These are phyloP conservation scores for Eupelmus urozonus DNA, from an alignment of 2,888 invertebrate genomes.

Conservation along the genomic window DNA sequence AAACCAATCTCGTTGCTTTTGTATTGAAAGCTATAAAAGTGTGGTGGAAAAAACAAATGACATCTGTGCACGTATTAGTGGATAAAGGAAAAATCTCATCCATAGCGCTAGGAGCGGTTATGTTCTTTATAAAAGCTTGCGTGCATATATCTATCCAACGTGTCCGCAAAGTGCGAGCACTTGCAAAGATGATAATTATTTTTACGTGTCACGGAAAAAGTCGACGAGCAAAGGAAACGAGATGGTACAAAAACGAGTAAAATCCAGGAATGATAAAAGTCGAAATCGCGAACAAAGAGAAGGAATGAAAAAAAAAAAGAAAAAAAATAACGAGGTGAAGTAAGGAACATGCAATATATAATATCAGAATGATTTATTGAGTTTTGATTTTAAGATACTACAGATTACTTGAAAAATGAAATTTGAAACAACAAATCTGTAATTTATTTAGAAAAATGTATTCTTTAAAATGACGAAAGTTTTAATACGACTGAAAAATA, in stretches of 20 bases:
- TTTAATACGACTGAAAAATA: too few relatives aligned
- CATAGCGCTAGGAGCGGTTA: too few relatives aligned
- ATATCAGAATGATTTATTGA: too few relatives aligned
- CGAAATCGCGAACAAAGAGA: too few relatives aligned
- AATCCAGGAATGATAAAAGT: not conserved
- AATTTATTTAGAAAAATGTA: too few relatives aligned
- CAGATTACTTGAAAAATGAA: not conserved
- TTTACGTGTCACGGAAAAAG: constrained; percentile 57
- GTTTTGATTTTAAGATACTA: not conserved
- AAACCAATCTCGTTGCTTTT: not conserved
- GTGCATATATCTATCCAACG: not conserved
- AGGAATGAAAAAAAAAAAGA: too few relatives aligned
- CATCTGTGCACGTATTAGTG: too few relatives aligned
- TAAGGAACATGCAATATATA: too few relatives aligned
- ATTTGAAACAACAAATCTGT: too few relatives aligned
- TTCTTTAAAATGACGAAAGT: too few relatives aligned
- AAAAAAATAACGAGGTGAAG: too few relatives aligned
- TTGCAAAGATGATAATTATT: constrained; percentile 65
- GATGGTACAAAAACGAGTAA: not conserved
- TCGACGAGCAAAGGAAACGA: constrained; percentile 23
- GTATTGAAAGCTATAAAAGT: constrained; percentile 7
- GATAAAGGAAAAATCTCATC: not conserved
- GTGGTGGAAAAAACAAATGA: too few relatives aligned
- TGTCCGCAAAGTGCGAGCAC: not conserved
- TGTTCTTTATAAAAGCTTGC: not conserved